Evolutionary conservation across 2,113 vertebrate species (phyloP).

Genomic region (Seriola quinqueradiata): DNA sequence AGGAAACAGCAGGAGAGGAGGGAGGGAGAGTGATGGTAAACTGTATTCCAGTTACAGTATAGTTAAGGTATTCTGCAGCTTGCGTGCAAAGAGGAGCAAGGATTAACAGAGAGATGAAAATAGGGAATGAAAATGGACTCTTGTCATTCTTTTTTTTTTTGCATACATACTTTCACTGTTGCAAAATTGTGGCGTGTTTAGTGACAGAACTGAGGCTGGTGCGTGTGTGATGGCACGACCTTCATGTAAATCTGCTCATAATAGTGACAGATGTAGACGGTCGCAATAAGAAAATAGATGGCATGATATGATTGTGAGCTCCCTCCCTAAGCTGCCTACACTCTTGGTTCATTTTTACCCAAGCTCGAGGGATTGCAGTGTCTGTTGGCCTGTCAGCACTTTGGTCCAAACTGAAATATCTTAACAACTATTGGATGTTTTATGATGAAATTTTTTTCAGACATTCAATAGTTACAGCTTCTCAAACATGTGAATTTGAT

Average conservation of each 20-base stretch:
- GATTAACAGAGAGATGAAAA: slow-evolving; percentile 58
- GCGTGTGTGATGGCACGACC: slow-evolving; percentile 12
- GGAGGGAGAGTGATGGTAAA: slow-evolving; percentile 47
- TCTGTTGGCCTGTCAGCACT: neutral
- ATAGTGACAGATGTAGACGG: slow-evolving; percentile 20
- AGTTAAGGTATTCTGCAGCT: slow-evolving; percentile 41
- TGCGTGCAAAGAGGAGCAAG: slow-evolving; percentile 49
- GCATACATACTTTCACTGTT: slow-evolving; percentile 13
- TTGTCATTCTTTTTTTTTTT: slow-evolving; percentile 35
- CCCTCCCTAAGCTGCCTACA: neutral
- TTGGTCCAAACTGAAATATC: neutral
- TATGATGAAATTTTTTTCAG: neutral
- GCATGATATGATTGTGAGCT: slow-evolving; percentile 17
- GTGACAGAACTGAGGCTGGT: slow-evolving; percentile 9
- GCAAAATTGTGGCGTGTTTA: slow-evolving; percentile 32
- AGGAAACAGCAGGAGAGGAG: slow-evolving; percentile 65
- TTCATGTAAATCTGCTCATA: slow-evolving; percentile 29
- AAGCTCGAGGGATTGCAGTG: neutral
- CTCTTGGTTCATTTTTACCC: neutral
- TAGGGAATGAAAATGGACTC: slow-evolving; percentile 44
- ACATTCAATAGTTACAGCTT: neutral
- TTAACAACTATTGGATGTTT: neutral
- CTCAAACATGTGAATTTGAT: neutral
- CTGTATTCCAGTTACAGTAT: slow-evolving; percentile 47
- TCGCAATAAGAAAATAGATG: neutral